Percentiles rank a stretch among this genome's conserved stretches.
phyloP scores from a whole-genome alignment of 2,888 invertebrate species.

The Cantharis rufa region DNA sequence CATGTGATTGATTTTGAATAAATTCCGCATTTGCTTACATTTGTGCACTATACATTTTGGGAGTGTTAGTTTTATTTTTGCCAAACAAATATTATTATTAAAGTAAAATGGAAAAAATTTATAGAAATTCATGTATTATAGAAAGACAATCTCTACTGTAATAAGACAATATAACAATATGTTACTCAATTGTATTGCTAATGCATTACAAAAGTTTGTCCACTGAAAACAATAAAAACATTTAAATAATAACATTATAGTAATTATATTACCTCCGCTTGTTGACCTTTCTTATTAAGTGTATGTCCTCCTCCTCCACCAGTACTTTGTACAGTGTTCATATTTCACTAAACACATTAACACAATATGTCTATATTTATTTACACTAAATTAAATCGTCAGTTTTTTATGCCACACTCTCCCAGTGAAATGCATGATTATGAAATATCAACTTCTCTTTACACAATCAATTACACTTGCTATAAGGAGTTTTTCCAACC shows the following conservation, averaged over 20 bases:
- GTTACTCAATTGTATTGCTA: no score
- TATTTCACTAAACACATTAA: constrained; percentile 45
- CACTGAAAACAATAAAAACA: no score
- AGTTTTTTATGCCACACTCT: background rate
- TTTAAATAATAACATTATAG: no score
- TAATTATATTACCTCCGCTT: constrained; percentile 51
- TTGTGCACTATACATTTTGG: background rate
- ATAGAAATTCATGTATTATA: background rate
- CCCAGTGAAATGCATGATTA: background rate
- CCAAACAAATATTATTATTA: background rate
- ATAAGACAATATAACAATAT: no score
- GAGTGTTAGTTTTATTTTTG: background rate
- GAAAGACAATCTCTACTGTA: no score
- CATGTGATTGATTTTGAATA: background rate
- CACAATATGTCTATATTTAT: background rate
- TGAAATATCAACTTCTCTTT: background rate
- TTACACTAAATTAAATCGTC: background rate
- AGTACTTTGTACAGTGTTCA: constrained; percentile 70
- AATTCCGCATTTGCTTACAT: background rate
- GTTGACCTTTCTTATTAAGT: constrained; percentile 65
- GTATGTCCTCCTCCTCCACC: constrained; percentile 64
- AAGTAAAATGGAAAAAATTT: background rate
- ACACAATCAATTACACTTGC: background rate
- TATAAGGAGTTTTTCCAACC: background rate
- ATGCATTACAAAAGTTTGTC: no score